A percentile compares a stretch with the other conserved stretches of the same genome.
phyloP scores from a whole-genome alignment of 92 coral and sea anemone species.

The Plumapathes pennacea region DNA sequence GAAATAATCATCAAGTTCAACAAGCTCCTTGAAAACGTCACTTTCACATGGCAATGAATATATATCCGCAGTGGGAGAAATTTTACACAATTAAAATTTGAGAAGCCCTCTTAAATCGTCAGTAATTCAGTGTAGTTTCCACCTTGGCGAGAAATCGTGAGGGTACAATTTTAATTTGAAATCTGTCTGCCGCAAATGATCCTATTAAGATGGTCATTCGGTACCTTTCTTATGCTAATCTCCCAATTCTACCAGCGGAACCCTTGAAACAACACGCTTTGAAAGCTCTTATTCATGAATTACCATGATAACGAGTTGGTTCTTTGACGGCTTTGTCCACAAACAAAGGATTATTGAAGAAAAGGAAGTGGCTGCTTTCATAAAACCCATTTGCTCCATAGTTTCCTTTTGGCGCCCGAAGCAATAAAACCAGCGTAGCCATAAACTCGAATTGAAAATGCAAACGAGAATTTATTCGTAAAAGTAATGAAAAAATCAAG shows the following conservation, averaged over 20 bases:
- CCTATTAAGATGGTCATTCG: slow-evolving; percentile 64
- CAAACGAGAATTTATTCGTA: slow-evolving; percentile 57
- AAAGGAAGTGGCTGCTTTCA: slow-evolving; percentile 85
- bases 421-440: slow-evolving; percentile 80
- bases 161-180: slow-evolving; percentile 78
- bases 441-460: slow-evolving; percentile 82
- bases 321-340: slow-evolving; percentile 73
- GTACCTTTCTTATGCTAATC: slow-evolving; percentile 67
- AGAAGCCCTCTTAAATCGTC: slow-evolving; percentile 9
- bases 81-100: slow-evolving; percentile 8
- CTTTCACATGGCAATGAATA: too few relatives aligned
- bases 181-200: slow-evolving; percentile 69
- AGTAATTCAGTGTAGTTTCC: slow-evolving; percentile 16
- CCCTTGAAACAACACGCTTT: slow-evolving; percentile 77
- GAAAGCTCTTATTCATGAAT: slow-evolving; percentile 70
- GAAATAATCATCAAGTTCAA: slow-evolving; percentile 59
- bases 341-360: slow-evolving; percentile 90
- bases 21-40: slow-evolving; percentile 60
- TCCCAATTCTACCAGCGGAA: slow-evolving; percentile 70
- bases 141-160: too few relatives aligned
- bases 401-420: slow-evolving; percentile 74
- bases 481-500: slow-evolving; percentile 63
- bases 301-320: slow-evolving; percentile 79
- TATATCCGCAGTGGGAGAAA: neutral
- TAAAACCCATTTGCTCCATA: slow-evolving; percentile 79